phyloP scores from a whole-genome alignment of 2,797 vertebrate genomes.

The Lagocephalus sceleratus region DNA sequence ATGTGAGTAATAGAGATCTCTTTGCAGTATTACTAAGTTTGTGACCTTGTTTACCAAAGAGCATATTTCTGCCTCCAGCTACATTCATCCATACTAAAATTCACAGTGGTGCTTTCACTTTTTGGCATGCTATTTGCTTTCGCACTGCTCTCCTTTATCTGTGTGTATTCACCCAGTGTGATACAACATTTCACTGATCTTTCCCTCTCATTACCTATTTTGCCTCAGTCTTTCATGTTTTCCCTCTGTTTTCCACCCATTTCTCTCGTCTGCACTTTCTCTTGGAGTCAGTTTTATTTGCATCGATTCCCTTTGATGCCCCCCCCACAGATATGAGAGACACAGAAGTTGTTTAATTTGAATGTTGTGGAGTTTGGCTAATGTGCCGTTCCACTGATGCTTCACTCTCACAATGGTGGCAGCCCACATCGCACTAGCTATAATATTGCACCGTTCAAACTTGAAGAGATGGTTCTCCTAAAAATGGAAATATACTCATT shows the following conservation, averaged over 20 bases:
- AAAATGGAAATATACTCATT: too few species aligned
- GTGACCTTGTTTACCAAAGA: conserved; percentile 33
- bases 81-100: conserved; percentile 24
- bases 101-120: conserved; percentile 4
- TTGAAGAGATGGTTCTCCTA: too few species aligned
- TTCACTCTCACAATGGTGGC: neutral
- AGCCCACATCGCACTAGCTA: neutral
- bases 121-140: conserved; percentile 2
- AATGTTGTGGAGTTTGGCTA: conserved; percentile 1
- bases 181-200: conserved; percentile 43
- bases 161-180: conserved; percentile 38
- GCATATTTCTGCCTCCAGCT: conserved; percentile 18
- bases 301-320: conserved; percentile 32
- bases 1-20: too few species aligned
- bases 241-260: conserved; percentile 26
- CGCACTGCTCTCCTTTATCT: conserved; percentile 25
- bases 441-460: neutral
- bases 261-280: conserved; percentile 20
- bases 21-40: conserved; percentile 1
- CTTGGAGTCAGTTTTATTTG: conserved; percentile 10
- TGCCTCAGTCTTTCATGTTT: conserved; percentile 29
- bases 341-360: conserved; percentile 4
- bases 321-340: conserved; percentile 1
- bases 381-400: neutral
- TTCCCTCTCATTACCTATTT: conserved; percentile 45